Evolutionary conservation across 1,140 invertebrate genomes (phyloP).

Genomic region (Euborellia annulipes): DNA sequence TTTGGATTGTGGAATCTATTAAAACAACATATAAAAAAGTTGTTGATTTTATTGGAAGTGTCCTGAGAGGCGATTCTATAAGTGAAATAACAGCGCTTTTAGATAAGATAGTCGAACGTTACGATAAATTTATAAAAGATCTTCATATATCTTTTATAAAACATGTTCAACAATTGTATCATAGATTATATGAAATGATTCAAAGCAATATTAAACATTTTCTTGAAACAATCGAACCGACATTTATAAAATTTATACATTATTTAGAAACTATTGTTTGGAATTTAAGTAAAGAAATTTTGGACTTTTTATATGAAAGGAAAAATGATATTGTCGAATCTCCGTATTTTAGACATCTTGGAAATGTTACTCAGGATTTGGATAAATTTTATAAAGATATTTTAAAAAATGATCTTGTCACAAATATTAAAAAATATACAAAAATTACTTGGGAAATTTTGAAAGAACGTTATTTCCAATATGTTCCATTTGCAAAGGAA

Average conservation of each 20-base stretch:
- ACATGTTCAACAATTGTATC: conserved; percentile 55
- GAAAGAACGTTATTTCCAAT: conserved; percentile 52
- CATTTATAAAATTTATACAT: conserved; percentile 55
- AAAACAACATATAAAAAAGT: conserved; percentile 52
- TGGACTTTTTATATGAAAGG: conserved; percentile 60
- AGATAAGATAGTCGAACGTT: conserved; percentile 50
- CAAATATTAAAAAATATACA: conserved; percentile 59
- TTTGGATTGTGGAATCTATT: conserved; percentile 55
- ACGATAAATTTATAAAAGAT: conserved; percentile 60
- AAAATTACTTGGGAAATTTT: conserved; percentile 46
- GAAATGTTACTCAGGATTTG: conserved; percentile 61
- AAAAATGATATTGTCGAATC: conserved; percentile 61
- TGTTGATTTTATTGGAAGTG: conserved; percentile 42
- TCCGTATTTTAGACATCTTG: conserved; percentile 58
- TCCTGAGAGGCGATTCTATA: conserved; percentile 55
- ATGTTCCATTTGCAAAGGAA: conserved; percentile 58
- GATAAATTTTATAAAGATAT: conserved; percentile 60
- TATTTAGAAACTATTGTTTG: conserved; percentile 55
- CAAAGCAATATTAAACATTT: conserved; percentile 51
- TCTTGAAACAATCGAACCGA: conserved; percentile 52
- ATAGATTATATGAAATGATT: conserved; percentile 38
- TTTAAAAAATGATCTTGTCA: conserved; percentile 48
- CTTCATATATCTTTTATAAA: conserved; percentile 58
- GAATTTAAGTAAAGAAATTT: conserved; percentile 51
- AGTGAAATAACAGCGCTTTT: conserved; percentile 46